Conservation (phyloP, 2,888 invertebrate species). For the Sceliomorpha sp. region DNA sequence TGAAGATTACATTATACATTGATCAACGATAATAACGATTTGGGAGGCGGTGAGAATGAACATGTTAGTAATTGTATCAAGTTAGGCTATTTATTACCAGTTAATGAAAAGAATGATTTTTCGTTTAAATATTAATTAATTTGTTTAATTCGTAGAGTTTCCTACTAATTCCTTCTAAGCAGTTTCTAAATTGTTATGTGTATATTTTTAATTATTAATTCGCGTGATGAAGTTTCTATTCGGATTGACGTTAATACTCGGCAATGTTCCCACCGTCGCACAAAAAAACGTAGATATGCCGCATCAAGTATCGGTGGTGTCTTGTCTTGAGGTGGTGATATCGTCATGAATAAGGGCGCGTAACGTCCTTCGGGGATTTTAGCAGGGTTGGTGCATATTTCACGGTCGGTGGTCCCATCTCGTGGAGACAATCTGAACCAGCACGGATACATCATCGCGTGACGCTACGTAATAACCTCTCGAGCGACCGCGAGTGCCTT, state of each 20-base stretch:
- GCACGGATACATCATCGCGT: slow-evolving; percentile 79
- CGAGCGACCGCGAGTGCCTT: slow-evolving; percentile 69
- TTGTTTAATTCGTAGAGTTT: too few species aligned
- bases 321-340: slow-evolving; percentile 72
- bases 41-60: not conserved
- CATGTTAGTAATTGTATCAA: not conserved
- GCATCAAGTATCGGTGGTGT: slow-evolving; percentile 52
- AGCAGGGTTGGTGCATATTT: slow-evolving; percentile 79
- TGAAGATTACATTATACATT: slow-evolving; percentile 4
- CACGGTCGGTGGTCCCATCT: slow-evolving; percentile 80
- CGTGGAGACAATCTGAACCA: slow-evolving; percentile 80
- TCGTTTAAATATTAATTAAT: too few species aligned
- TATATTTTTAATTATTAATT: too few species aligned
- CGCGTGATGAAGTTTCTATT: too few species aligned
- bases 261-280: too few species aligned
- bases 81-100: not conserved
- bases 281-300: not conserved
- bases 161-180: too few species aligned
- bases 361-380: slow-evolving; percentile 68
- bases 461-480: slow-evolving; percentile 78
- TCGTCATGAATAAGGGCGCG: slow-evolving; percentile 70
- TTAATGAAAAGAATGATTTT: not conserved
- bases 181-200: too few species aligned
- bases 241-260: too few species aligned
- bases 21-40: slow-evolving; percentile 6